Conservation (phyloP, 2,888 invertebrate genomes). For the Eulithis prunata region DNA sequence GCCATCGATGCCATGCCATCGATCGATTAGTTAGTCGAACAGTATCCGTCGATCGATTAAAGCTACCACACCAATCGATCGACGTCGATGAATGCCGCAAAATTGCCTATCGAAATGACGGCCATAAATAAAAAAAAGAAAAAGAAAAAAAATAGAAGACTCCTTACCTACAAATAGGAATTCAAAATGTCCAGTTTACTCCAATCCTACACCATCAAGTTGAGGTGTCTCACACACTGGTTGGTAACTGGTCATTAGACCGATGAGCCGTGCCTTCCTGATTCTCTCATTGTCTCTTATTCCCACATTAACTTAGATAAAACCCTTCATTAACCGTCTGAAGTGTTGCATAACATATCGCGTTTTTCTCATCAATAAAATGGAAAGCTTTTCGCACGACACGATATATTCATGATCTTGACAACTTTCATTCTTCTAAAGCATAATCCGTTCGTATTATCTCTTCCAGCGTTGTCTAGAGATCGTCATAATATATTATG, state of each 20-base stretch:
- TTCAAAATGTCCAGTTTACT: no score
- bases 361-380: slow-evolving; percentile 18
- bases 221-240: slow-evolving; percentile 42
- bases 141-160: no score
- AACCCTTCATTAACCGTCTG: slow-evolving; percentile 42
- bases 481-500: no score
- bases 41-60: no score
- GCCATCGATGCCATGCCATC: no score
- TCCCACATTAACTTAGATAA: slow-evolving; percentile 69
- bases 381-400: slow-evolving; percentile 15
- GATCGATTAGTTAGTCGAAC: no score
- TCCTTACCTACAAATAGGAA: no score
- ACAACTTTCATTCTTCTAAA: slow-evolving; percentile 1
- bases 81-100: no score
- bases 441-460: neutral
- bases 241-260: slow-evolving; percentile 64
- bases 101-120: no score
- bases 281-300: slow-evolving; percentile 66
- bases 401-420: neutral
- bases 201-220: neutral
- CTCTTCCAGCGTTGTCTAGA: no score
- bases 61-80: no score
- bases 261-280: slow-evolving; percentile 75
- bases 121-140: no score
- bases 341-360: slow-evolving; percentile 38